Base-by-base conservation (phyloP, 2,888 invertebrate species). In the Drosophila vallismaia region DNA sequence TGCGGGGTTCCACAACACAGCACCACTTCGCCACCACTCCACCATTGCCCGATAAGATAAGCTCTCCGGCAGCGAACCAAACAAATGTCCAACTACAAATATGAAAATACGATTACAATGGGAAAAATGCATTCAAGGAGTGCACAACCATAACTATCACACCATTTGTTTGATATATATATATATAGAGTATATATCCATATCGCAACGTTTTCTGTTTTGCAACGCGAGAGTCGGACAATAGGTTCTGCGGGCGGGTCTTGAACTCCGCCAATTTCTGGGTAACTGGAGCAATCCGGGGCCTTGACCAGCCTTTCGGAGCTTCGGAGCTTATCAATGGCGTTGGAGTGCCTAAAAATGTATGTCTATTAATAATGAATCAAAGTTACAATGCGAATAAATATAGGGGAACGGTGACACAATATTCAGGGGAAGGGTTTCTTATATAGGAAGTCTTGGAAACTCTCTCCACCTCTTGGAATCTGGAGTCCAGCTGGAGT, bases 51-150 rank as follows among this genome's bases (percentile, higher is more conserved):
- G 62, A 63, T 63, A 63, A 51, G 57, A 63, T 69, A 28, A 58
- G 38, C 36, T 19, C 40, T 14, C 12, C 14, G 7, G 40, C 31
- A 24, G 55, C 40, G 44, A 56, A 63, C 68, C 64, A 78, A 71
- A 74, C 64, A 78, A 56, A 67, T 66, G 73, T 51, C 55, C 54
- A 64, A 48, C 42, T 53, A 53, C 38, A 49, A 51, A 38, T 31
- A 45, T 36, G 46, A 46, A 69, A 44, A 46, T 52, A 54, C 26
- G 62, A 14, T 62, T 55, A 62, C 62, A 71, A 56, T 40, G 42
- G 48, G 69, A 19, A 46, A 49, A 67, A 36, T 68, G 68, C 48
- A 29, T 8, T 40, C 36, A 28, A 28, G 49, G 5, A 48, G 56
- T 28, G 14, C 36, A 42, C 14, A 36, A n/a, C 36, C n/a, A 36